Evolutionary conservation across 1,140 invertebrate genomes (phyloP).

Genomic region (Procambarus virginalis): DNA sequence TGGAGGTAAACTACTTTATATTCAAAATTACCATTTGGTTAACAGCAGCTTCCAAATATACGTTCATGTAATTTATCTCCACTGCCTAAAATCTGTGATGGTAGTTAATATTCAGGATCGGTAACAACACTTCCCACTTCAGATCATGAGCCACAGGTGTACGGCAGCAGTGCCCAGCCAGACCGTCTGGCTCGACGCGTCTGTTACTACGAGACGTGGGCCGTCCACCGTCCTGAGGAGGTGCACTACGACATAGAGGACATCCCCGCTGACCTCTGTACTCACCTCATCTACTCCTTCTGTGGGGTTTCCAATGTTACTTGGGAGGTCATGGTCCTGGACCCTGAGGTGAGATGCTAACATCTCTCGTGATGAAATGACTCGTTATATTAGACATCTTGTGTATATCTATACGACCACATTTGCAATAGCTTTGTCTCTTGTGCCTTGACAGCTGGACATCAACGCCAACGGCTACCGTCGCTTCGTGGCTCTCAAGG

Average conservation of each 20-base stretch:
- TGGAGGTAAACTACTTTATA: neutral
- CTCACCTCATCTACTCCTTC: constrained; percentile 75
- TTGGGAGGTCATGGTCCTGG: constrained; percentile 73
- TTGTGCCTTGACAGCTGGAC: neutral
- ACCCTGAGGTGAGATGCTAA: constrained; percentile 71
- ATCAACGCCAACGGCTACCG: constrained; percentile 14
- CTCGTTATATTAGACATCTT: no score
- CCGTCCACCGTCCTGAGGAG: constrained; percentile 72
- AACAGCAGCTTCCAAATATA: no score
- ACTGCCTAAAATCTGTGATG: no score
- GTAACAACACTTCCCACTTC: neutral
- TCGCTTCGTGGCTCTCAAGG: constrained; percentile 3
- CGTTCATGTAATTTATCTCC: no score
- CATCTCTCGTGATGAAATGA: no score
- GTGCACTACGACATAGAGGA: constrained; percentile 73
- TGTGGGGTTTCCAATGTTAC: constrained; percentile 73
- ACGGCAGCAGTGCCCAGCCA: neutral
- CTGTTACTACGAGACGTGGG: constrained; percentile 71
- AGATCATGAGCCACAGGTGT: constrained; percentile 2
- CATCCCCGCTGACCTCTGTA: constrained; percentile 73
- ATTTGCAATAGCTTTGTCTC: no score
- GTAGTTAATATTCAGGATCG: no score
- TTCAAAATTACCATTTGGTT: no score
- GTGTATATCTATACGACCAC: no score
- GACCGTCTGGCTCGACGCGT: constrained; percentile 21